Conservation (phyloP, 2,888 invertebrate genomes). For the Ormyrus labotus region DNA sequence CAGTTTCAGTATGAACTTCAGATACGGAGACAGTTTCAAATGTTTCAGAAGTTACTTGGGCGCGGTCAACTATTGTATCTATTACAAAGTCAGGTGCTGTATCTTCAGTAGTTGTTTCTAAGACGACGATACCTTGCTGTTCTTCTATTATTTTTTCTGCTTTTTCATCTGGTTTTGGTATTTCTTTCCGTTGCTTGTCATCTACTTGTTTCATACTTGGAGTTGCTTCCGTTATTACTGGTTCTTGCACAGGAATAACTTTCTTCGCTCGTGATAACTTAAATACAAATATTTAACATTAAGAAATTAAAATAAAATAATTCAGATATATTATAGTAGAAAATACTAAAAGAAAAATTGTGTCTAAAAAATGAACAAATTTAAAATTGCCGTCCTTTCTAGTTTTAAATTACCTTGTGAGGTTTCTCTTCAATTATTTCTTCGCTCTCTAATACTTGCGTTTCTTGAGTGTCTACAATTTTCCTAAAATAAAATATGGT, state of each 20-base stretch:
- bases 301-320: background rate
- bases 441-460: constrained; percentile 79
- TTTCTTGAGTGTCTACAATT: constrained; percentile 77
- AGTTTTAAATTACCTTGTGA: constrained; percentile 62
- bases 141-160: constrained; percentile 78
- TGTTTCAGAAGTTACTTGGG: constrained; percentile 67
- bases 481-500: constrained; percentile 67
- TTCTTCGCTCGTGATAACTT: constrained; percentile 76
- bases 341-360: background rate
- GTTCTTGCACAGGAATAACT: constrained; percentile 79
- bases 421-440: constrained; percentile 77
- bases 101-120: constrained; percentile 70
- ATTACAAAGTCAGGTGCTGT: constrained; percentile 65
- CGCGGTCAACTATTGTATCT: constrained; percentile 66
- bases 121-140: constrained; percentile 72
- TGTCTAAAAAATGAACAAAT: background rate
- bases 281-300: constrained; percentile 27
- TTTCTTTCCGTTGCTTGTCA: constrained; percentile 75
- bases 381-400: background rate
- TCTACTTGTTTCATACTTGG: constrained; percentile 82
- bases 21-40: constrained; percentile 79
- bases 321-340: too few species aligned
- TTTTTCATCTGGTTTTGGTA: constrained; percentile 74
- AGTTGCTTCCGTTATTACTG: constrained; percentile 80
- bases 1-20: constrained; percentile 79